Evolutionary conservation across 2,888 invertebrate genomes (phyloP), one percentile per base, ranked within the genome.

Genomic region (Belgica antarctica): DNA sequence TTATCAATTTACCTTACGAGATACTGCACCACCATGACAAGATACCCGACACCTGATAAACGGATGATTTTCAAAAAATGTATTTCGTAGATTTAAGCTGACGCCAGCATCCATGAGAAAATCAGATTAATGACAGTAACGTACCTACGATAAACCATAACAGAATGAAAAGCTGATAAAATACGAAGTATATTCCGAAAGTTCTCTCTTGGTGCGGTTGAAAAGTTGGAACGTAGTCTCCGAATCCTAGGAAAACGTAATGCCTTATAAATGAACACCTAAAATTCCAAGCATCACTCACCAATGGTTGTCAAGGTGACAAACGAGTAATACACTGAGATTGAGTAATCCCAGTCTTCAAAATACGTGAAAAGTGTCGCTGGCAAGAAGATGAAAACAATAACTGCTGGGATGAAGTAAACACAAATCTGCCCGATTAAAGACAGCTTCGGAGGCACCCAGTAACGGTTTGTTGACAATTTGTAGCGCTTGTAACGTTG

Each of bases 21-120:
- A 76, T 92, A 93, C 1, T 90, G 90, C 74, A 93, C 85, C 59
- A 93, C 86, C 94, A 95, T 95, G 24, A 94, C 87, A 57, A 94
- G 85, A 78, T 95, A 95, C 0, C 94, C 94, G 72, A 95, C 83
- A 0, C 95, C 94, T 75, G 27, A 25, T 12, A 24, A 46, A 27
- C n/a, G 8, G 24, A 22, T 15, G 10, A 24, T 1, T 2, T 1
- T 59, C 34, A 31, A 31, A 31, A n/a, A n/a, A n/a, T n/a, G n/a
- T n/a, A 31, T 31, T 31, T 31, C 12, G 34, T 31, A 52, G 52
- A 59, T 52, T 52, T 19, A 12, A 27, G 25, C 25, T 59, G 59
- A 27, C 59, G n/a, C 3, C 27, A 7, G 59, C 59, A 59, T 59
- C 27, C 22, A 59, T 59, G 59, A 59, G 59, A 27, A n/a, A 22